Percentiles rank a stretch among this genome's conserved stretches.
These are phyloP conservation scores for Masnerella sp. DNA, from an alignment of 2,888 invertebrate genomes.

Conservation along the genomic window DNA sequence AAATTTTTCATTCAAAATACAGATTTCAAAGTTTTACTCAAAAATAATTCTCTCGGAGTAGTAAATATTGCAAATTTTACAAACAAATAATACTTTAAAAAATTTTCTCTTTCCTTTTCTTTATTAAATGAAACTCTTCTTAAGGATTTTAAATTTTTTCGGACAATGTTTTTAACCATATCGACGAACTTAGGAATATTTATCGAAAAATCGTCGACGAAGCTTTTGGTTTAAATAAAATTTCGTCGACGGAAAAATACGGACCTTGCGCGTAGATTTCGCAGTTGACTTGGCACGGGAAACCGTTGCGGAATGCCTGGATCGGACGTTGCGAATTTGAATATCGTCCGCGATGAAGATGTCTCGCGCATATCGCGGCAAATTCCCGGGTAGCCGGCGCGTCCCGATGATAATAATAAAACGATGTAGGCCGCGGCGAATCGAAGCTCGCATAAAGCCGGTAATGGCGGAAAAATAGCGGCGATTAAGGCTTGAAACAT, in stretches of 20 bases:
- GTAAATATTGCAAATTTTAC: too few relatives aligned
- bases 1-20: too few relatives aligned
- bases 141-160: too few relatives aligned
- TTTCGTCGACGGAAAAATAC: neutral
- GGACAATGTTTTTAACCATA: too few relatives aligned
- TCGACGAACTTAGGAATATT: too few relatives aligned
- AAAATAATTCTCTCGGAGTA: too few relatives aligned
- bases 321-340: conserved; percentile 39
- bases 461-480: conserved; percentile 76
- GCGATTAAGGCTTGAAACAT: conserved; percentile 75
- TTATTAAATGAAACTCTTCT: too few relatives aligned
- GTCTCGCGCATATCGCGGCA: conserved; percentile 37
- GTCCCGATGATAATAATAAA: conserved; percentile 53
- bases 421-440: conserved; percentile 55
- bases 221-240: neutral
- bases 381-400: conserved; percentile 42
- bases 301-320: conserved; percentile 21
- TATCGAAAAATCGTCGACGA: too few relatives aligned
- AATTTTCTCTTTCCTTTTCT: too few relatives aligned
- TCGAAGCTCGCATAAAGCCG: conserved; percentile 66
- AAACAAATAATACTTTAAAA: too few relatives aligned
- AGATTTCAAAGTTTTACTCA: too few relatives aligned
- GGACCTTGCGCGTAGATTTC: conserved; percentile 14
- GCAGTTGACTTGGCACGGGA: conserved; percentile 1
- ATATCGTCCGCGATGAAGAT: conserved; percentile 43